Base-by-base conservation (phyloP, 1,140 invertebrate genomes). In the Cephus cinctus region DNA sequence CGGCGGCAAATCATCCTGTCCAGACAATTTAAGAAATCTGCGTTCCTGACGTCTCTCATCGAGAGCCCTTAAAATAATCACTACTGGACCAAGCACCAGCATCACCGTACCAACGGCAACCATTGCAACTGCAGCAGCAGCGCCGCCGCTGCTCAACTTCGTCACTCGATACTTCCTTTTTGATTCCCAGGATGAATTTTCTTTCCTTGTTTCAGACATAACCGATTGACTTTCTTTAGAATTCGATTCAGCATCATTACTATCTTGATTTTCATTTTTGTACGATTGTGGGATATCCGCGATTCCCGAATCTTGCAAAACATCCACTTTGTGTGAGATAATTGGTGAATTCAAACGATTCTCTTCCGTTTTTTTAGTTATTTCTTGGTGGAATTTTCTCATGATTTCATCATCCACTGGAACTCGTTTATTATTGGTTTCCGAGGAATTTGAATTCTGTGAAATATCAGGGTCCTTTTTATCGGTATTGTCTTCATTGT, bases 81-180 rank as follows among this genome's bases (percentile, higher is more conserved):
- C 59, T 2, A 56, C 46, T 6, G 64, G 64, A 2, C 62, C 65
- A 11, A 67, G 27, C 3, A 68, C 52, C 12, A 68, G 40, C 65
- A 68, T 68, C 2, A 63, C 52, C 6, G 54, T 51, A 3, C 65
- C 65, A 14, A 68, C 61, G 2, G 55, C 57, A 2, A 68, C 55
- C 58, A 68, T 61, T 0, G 52, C 55, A n/a, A 67, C 50, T 2
- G 64, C 65, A 14, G 54, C 59, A 9, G 56, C 58, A 8, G 59
- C 59, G 0, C 59, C 55, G 12, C 59, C 22, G 20, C 56, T 46
- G 16, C 50, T 63, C 2, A 61, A n/a, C 4, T 52, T 51, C 0
- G 50, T 47, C 2, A 52, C 31, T 35, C 46, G 43, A 3, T 15
- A 15, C 3, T 15, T 15, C 34, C 34, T 3, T 3, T 8, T 36